Base-by-base conservation (phyloP, 2,797 vertebrate genomes). In the Microcaecilia unicolor region DNA sequence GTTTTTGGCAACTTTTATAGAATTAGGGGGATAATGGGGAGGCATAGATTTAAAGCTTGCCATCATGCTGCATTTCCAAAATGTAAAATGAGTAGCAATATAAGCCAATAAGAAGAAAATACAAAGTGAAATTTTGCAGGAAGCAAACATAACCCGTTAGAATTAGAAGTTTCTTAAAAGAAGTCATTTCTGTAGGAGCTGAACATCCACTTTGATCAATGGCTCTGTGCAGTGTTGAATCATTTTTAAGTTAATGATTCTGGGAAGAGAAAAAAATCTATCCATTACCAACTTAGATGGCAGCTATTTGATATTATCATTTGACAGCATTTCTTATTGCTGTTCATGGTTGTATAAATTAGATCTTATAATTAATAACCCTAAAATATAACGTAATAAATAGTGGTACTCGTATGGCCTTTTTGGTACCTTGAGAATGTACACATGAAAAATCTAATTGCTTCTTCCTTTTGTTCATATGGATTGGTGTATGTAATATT, bases 211-310 rank as follows among this genome's bases (percentile, higher is more conserved):
- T 30, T 51, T 70, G 66, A 80, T 76, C 73, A 63, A 65, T 64
- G 48, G 51, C 46, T 21, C 58, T 64, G n/a, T 54, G 52, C 34
- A 61, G 51, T 39, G 23, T 4, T 18, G 10, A 61, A 68, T 75
- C 58, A 59, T 77, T 78, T 76, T 73, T 69, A 71, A 77, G 78
- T 60, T 66, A 73, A 74, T 60, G 64, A 49, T 75, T 75, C 67
- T 74, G 69, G 71, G 63, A 80, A 76, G 41, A 31, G 28, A 30
- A 33, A 40, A 37, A 17, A n/a, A 23, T 30, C 44, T 59, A 48
- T 62, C 64, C 72, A 60, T 54, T 22, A 48, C 25, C 50, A 53
- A 58, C 67, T 53, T 51, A 67, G 67, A 72, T 79, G 75, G 76
- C 76, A 70, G 61, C 59, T 54, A 25, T 40, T 5, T 25, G 44